Percentiles rank a stretch among this genome's conserved stretches.
Evolutionary conservation across 2,888 invertebrate genomes (phyloP).

Genomic region (Apamea sordens): DNA sequence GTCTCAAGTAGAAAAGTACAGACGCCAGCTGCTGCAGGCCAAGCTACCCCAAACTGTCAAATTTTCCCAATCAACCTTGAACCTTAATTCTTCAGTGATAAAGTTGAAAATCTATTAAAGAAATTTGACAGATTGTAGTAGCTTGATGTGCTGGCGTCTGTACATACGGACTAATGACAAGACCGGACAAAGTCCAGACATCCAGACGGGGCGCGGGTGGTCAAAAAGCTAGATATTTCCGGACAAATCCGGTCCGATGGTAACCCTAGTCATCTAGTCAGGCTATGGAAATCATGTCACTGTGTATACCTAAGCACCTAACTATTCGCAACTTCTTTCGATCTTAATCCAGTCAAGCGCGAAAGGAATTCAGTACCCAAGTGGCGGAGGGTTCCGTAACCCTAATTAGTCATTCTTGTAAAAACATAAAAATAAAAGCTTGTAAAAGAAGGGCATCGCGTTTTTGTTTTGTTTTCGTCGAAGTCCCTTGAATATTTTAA

Average conservation of each 20-base stretch:
- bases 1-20: too few relatives aligned
- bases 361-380: neutral
- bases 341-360: slow-evolving; percentile 29
- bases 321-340: slow-evolving; percentile 11
- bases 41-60: too few relatives aligned
- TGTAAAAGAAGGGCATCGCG: slow-evolving; percentile 5
- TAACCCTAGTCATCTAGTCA: neutral
- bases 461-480: slow-evolving; percentile 29
- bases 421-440: slow-evolving; percentile 14
- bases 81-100: too few relatives aligned
- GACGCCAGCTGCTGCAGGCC: too few relatives aligned
- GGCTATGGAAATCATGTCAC: slow-evolving; percentile 1
- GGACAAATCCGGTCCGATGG: neutral
- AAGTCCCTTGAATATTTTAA: slow-evolving; percentile 18
- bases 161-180: neutral
- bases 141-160: neutral
- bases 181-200: neutral
- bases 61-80: too few relatives aligned
- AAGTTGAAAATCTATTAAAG: too few relatives aligned
- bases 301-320: neutral
- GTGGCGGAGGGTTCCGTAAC: slow-evolving; percentile 11
- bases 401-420: slow-evolving; percentile 32
- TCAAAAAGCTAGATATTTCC: neutral
- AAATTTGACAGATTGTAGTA: too few relatives aligned
- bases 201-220: neutral